Evolutionary conservation across 2,888 invertebrate genomes (phyloP), one percentile per base, ranked within the genome.

Genomic region (Acronicta leporina): DNA sequence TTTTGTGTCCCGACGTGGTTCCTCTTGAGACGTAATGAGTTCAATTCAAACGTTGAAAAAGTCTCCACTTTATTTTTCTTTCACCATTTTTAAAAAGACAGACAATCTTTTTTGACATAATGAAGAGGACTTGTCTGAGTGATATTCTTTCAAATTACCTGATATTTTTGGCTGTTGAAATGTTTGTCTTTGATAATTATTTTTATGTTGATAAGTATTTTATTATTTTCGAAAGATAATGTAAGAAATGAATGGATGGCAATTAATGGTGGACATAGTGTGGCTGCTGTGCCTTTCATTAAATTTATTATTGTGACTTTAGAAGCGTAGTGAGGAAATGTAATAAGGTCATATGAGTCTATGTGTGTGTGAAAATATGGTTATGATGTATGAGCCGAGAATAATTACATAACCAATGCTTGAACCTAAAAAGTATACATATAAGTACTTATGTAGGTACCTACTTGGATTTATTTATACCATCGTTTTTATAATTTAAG

Each of bases 11-110:
- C 67, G 62, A 62, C 68, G 61, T 58, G 60, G 63, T 53, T 44
- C 60, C 58, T 63, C 75, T 75, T 55, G 62, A 77, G 67, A 50
- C 66, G 64, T 80, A 85, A 86, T 83, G 81, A 84, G 80, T 80
- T 82, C 75, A 80, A 81, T 83, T 82, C 78, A 74, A 71, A 63
- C 60, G 63, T 55, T 62, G 75, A 65, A 59, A 68, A 62, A 55
- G 60, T 49, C 45, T 75, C 77, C 48, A 62, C 42, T 53, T 38
- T 68, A 62, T 65, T 68, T 71, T 77, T 68, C 79, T 68, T 81
- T 78, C 41, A 54, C 57, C 60, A 59, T 81, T 77, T 82, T 60
- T 38, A 38, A 65, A 75, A 79, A 71, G 64, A 53, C 76, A 70
- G 73, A 75, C 77, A 73, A 79, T 82, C 73, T 79, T 68, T 55